These are phyloP conservation scores for Cenopis cana DNA, from an alignment of 2,888 invertebrate species.

Conservation along the genomic window DNA sequence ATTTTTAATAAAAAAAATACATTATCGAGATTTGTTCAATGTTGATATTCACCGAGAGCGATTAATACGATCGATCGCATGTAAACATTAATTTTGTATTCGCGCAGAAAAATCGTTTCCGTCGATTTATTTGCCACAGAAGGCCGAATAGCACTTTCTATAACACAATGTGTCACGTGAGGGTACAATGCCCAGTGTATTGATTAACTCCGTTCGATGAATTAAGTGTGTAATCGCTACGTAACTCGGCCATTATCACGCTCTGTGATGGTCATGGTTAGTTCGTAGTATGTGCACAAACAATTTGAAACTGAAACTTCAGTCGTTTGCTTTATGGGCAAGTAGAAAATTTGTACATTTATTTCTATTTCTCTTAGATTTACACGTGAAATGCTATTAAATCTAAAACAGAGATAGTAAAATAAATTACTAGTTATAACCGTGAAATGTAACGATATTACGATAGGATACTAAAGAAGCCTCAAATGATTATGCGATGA, in stretches of 20 bases:
- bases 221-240: constrained; percentile 20
- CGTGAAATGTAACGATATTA: too few species aligned
- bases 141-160: constrained; percentile 23
- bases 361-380: not conserved
- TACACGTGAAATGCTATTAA: not conserved
- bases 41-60: not conserved
- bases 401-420: too few species aligned
- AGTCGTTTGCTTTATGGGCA: not conserved
- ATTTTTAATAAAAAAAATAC: too few species aligned
- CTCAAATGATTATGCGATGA: too few species aligned
- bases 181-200: not conserved
- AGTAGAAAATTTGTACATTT: not conserved
- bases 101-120: constrained; percentile 17
- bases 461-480: too few species aligned
- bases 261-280: constrained; percentile 19
- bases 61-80: constrained; percentile 17
- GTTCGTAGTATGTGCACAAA: not conserved
- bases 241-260: not conserved
- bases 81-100: constrained; percentile 11
- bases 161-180: constrained; percentile 22
- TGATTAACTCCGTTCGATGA: constrained; percentile 18
- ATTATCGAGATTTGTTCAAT: not conserved
- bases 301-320: not conserved
- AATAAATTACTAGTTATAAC: too few species aligned
- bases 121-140: constrained; percentile 20